These are phyloP conservation scores for Datnioides undecimradiatus DNA, from an alignment of 2,113 vertebrate species.

Conservation along the genomic window DNA sequence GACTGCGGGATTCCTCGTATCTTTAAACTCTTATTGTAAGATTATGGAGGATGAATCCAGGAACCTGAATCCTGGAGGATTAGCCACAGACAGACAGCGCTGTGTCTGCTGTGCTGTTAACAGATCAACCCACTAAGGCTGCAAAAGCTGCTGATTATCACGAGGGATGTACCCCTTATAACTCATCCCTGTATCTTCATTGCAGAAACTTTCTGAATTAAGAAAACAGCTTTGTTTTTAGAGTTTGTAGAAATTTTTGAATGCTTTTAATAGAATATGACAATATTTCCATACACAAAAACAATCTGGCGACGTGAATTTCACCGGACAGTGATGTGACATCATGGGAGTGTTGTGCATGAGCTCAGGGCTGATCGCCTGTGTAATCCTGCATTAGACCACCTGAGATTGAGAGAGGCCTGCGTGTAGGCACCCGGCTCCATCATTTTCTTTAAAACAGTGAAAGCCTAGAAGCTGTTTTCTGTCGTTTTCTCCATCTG, in stretches of 20 bases:
- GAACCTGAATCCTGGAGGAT: slow-evolving; percentile 38
- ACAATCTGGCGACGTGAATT: background rate
- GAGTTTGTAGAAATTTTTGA: background rate
- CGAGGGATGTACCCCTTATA: slow-evolving; percentile 8
- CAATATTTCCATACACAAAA: background rate
- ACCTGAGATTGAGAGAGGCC: background rate
- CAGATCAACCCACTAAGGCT: slow-evolving; percentile 36
- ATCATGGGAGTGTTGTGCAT: slow-evolving; percentile 18
- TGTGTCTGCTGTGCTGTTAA: slow-evolving; percentile 19
- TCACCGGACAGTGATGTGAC: background rate
- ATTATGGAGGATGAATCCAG: slow-evolving; percentile 40
- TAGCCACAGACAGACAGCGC: slow-evolving; percentile 17
- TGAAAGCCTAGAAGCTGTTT: slow-evolving; percentile 35
- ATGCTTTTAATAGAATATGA: background rate
- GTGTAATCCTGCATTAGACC: slow-evolving; percentile 32
- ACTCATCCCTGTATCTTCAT: background rate
- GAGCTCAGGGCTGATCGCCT: background rate
- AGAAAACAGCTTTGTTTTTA: background rate
- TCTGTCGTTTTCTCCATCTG: slow-evolving; percentile 32
- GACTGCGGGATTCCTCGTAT: background rate
- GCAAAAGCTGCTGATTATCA: slow-evolving; percentile 34
- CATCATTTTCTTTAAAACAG: slow-evolving; percentile 14
- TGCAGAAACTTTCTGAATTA: background rate
- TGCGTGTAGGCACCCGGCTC: background rate
- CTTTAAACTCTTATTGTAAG: slow-evolving; percentile 29